phyloP scores from a whole-genome alignment of 2,797 vertebrate species.

The Macrochelys suwanniensis region DNA sequence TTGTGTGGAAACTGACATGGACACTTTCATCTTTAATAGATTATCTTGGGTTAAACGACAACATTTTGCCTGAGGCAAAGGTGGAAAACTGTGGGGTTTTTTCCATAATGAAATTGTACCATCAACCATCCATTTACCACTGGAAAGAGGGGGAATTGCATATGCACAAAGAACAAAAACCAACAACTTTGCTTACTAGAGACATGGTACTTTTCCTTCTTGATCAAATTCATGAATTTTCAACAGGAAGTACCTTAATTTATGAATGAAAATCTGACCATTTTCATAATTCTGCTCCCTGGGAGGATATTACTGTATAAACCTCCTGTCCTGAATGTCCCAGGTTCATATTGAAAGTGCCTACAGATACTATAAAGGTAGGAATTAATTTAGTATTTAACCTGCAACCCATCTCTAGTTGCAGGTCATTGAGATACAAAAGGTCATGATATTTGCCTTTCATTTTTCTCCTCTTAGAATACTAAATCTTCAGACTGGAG shows the following conservation, averaged over 20 bases:
- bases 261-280: conserved; percentile 33
- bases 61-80: not conserved
- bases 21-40: not conserved
- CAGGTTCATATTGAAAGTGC: conserved; percentile 64
- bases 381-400: conserved; percentile 66
- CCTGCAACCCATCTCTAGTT: conserved; percentile 63
- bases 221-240: conserved; percentile 61
- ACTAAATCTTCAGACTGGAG: conserved; percentile 60
- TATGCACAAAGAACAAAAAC: conserved; percentile 35
- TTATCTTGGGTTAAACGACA: not conserved
- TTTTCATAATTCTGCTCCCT: conserved; percentile 50
- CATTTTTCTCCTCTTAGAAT: conserved; percentile 67
- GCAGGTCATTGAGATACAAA: conserved; percentile 70
- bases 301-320: conserved; percentile 49
- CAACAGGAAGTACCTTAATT: conserved; percentile 41
- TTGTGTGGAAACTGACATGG: not conserved
- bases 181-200: not conserved
- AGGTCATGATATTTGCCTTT: conserved; percentile 71
- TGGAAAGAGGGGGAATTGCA: conserved; percentile 29
- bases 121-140: not conserved
- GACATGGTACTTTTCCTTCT: not conserved
- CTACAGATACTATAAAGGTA: conserved; percentile 55
- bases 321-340: conserved; percentile 51
- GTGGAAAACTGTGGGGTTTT: not conserved
- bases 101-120: not conserved